A percentile compares a stretch with the other conserved stretches of the same genome.
Evolutionary conservation across 2,113 vertebrate genomes (phyloP).

Genomic region (Glaucomys volans): DNA sequence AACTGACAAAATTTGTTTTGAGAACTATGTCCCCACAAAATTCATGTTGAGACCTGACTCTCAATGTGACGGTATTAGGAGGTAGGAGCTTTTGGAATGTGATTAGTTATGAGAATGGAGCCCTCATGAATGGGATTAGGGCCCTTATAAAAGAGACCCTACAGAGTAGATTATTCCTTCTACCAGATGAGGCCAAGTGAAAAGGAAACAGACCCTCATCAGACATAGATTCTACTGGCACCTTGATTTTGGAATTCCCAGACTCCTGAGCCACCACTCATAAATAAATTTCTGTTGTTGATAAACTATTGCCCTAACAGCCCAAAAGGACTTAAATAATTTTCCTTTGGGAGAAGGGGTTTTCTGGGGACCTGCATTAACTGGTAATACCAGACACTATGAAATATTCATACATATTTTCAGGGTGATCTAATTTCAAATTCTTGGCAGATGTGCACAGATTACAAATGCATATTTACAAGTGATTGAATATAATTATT

Average conservation of each 20-base stretch:
- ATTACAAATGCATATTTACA: background rate
- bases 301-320: background rate
- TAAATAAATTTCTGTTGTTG: background rate
- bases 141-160: background rate
- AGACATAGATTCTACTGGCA: background rate
- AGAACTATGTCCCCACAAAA: background rate
- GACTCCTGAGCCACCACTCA: background rate
- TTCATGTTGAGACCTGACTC: background rate
- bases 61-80: background rate
- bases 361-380: background rate
- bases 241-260: background rate
- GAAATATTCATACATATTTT: background rate
- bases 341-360: background rate
- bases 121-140: background rate
- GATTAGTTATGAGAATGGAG: background rate
- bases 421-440: background rate
- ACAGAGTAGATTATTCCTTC: background rate
- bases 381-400: background rate
- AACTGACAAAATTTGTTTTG: background rate
- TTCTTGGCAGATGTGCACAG: background rate
- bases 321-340: background rate
- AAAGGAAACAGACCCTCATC: background rate
- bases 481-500: background rate
- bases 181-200: background rate
- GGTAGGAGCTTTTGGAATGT: background rate